These are phyloP conservation scores for Gobionotothen gibberifrons DNA, from an alignment of 2,797 vertebrate species.

Conservation along the genomic window DNA sequence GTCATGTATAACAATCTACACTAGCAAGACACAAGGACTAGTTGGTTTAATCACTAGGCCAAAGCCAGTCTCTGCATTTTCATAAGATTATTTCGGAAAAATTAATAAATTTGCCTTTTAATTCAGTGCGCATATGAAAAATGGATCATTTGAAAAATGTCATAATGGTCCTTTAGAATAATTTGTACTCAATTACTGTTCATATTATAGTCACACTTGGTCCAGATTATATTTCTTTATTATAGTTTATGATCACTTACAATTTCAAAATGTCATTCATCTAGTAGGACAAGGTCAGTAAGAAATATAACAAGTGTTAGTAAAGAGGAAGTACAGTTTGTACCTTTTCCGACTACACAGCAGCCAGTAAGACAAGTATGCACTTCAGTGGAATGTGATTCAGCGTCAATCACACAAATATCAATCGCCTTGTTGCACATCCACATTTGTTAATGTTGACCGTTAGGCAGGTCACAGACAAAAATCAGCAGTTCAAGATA, in stretches of 20 bases:
- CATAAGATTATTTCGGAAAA: not conserved
- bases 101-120: not conserved
- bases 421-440: constrained; percentile 13
- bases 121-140: not conserved
- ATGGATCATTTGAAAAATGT: not conserved
- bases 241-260: constrained; percentile 31
- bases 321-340: constrained; percentile 34
- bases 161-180: not conserved
- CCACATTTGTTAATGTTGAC: constrained; percentile 31
- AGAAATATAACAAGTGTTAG: constrained; percentile 48
- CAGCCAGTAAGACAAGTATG: constrained; percentile 69
- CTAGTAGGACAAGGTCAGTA: constrained; percentile 34
- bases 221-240: constrained; percentile 54
- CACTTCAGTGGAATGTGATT: constrained; percentile 47
- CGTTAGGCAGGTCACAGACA: constrained; percentile 16
- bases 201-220: not conserved
- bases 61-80: not conserved
- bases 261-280: constrained; percentile 10
- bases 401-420: constrained; percentile 30
- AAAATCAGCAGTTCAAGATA: constrained; percentile 9
- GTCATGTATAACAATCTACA: not conserved
- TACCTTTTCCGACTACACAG: constrained; percentile 69
- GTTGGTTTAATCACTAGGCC: not conserved
- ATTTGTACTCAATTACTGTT: not conserved
- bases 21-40: not conserved